Evolutionary conservation across 2,113 vertebrate genomes (phyloP).

Genomic region (Nycticorax nycticorax): DNA sequence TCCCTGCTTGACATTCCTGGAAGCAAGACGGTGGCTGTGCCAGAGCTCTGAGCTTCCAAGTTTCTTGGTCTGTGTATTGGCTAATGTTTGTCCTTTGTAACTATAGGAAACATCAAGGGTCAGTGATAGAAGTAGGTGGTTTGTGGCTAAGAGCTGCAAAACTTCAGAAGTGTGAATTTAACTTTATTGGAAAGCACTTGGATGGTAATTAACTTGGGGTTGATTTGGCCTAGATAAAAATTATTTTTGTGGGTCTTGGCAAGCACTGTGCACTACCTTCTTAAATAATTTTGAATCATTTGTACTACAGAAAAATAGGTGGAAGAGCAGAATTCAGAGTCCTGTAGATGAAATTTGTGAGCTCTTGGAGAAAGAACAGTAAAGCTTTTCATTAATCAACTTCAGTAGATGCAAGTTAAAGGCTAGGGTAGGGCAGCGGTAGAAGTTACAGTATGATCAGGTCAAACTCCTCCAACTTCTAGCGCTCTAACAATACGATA

Average conservation of each 20-base stretch:
- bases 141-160: neutral
- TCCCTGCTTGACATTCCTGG: neutral
- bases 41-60: neutral
- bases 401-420: neutral
- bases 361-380: neutral
- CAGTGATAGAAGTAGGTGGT: neutral
- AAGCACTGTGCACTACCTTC: fast-evolving
- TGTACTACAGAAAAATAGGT: neutral
- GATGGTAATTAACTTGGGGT: neutral
- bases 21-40: fast-evolving
- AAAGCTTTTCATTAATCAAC: neutral
- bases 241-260: neutral
- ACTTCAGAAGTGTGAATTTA: neutral
- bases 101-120: neutral
- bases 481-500: neutral
- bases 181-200: neutral
- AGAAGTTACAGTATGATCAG: neutral
- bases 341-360: neutral
- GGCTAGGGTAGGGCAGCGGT: neutral
- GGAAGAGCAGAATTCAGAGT: neutral
- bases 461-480: neutral
- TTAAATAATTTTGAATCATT: neutral
- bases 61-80: fast-evolving
- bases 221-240: neutral
- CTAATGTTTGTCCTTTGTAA: neutral